Evolutionary conservation across 2,797 vertebrate species (phyloP).

Genomic region (Acipenser oxyrinchus): DNA sequence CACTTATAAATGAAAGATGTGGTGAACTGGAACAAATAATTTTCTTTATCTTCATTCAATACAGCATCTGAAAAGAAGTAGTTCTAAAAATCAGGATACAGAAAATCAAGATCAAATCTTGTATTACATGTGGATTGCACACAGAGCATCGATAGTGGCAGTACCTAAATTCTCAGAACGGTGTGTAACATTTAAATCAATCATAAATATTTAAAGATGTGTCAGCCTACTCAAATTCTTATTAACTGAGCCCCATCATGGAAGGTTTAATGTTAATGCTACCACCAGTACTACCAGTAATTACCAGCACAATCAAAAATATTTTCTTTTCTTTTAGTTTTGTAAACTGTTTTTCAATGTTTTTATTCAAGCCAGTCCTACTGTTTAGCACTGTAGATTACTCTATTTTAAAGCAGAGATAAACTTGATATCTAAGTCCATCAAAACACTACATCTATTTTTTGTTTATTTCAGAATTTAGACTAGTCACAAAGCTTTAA

Average conservation of each 20-base stretch:
- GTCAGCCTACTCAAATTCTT: too few relatives aligned
- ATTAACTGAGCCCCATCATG: too few relatives aligned
- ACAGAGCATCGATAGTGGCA: slow-evolving; percentile 33
- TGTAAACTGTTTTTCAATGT: background rate
- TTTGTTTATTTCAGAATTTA: too few relatives aligned
- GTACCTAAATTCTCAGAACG: slow-evolving; percentile 39
- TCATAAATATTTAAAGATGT: too few relatives aligned
- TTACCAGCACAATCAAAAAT: too few relatives aligned
- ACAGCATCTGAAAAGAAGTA: slow-evolving; percentile 53
- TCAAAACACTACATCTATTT: too few relatives aligned
- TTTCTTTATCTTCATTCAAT: slow-evolving; percentile 8
- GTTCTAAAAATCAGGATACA: slow-evolving; percentile 27
- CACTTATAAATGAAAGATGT: background rate
- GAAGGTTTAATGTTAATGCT: background rate
- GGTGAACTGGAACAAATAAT: background rate
- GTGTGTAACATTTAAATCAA: slow-evolving; percentile 28
- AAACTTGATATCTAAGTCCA: too few relatives aligned
- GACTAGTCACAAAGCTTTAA: too few relatives aligned
- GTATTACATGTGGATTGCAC: slow-evolving; percentile 60
- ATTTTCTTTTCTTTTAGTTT: background rate
- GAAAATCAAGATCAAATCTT: slow-evolving; percentile 57
- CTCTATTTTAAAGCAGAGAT: too few relatives aligned
- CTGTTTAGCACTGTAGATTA: too few relatives aligned
- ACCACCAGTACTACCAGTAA: slow-evolving; percentile 14
- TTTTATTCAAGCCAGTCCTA: too few relatives aligned